Conservation (phyloP, 2,113 vertebrate species). For the Vombatus ursinus region DNA sequence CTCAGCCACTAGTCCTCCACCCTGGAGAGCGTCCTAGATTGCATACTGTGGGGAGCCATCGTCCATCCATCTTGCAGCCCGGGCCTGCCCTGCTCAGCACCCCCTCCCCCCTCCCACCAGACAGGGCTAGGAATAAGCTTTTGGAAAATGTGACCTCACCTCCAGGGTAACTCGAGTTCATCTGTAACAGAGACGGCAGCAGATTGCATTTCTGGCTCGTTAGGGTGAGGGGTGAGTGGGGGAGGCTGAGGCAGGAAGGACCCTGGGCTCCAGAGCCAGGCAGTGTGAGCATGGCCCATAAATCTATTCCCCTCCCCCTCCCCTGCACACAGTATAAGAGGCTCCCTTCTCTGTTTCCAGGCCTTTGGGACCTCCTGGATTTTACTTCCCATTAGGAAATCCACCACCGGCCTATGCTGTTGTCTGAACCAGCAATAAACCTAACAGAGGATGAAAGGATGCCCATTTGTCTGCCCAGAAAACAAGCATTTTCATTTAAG, state of each 20-base stretch:
- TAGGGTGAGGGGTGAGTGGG: background rate
- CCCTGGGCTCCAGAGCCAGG: background rate
- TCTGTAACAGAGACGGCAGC: constrained; percentile 37
- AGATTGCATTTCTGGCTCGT: no score
- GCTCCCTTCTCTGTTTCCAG: background rate
- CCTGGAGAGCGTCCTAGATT: constrained; percentile 42
- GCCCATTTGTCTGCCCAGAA: no score
- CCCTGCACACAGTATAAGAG: background rate
- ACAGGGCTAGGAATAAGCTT: constrained; percentile 53
- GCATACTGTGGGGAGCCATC: background rate
- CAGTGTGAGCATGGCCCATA: background rate
- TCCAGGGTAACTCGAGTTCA: constrained; percentile 55
- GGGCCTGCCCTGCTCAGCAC: constrained; percentile 53
- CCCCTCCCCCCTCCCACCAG: constrained; percentile 34
- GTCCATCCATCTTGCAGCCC: constrained; percentile 28
- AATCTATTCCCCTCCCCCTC: background rate
- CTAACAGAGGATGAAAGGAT: background rate
- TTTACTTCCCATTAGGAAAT: background rate
- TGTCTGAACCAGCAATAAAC: background rate
- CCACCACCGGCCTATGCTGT: background rate
- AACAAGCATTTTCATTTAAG: no score
- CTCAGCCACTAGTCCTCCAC: background rate
- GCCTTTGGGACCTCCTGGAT: background rate
- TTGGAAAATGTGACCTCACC: constrained; percentile 79
- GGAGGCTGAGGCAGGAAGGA: background rate